phyloP scores from a whole-genome alignment of 1,140 invertebrate genomes.

The Alviniconcha marisindica region DNA sequence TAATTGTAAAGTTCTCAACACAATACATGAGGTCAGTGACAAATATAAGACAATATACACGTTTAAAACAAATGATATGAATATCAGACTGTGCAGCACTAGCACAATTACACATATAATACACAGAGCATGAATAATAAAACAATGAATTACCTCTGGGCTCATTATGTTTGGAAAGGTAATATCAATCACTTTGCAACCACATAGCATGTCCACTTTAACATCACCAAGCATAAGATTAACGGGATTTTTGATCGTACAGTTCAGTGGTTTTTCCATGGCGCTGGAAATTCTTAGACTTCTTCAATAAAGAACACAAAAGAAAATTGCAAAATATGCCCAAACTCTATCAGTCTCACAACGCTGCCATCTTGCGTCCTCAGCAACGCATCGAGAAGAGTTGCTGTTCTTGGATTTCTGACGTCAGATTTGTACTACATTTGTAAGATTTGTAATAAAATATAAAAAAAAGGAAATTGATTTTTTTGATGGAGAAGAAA shows the following conservation, averaged over 20 bases:
- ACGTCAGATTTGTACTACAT: not conserved
- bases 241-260: constrained; percentile 54
- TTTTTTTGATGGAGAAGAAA: no score
- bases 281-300: not conserved
- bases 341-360: not conserved
- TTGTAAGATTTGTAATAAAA: no score
- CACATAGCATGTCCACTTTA: constrained; percentile 56
- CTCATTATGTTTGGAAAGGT: constrained; percentile 62
- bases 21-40: no score
- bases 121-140: no score
- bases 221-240: constrained; percentile 50
- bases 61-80: no score
- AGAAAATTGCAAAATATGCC: not conserved
- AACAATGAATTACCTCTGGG: constrained; percentile 66
- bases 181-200: constrained; percentile 65
- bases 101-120: no score
- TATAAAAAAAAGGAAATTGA: no score
- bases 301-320: not conserved
- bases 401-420: not conserved
- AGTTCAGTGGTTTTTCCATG: constrained; percentile 54
- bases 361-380: constrained; percentile 34
- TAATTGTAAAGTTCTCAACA: no score
- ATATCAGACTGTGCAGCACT: no score
- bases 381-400: constrained; percentile 34
- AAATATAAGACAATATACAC: no score